These are phyloP conservation scores for Napeogenes sylphis DNA, from an alignment of 2,888 invertebrate genomes.

Conservation along the genomic window DNA sequence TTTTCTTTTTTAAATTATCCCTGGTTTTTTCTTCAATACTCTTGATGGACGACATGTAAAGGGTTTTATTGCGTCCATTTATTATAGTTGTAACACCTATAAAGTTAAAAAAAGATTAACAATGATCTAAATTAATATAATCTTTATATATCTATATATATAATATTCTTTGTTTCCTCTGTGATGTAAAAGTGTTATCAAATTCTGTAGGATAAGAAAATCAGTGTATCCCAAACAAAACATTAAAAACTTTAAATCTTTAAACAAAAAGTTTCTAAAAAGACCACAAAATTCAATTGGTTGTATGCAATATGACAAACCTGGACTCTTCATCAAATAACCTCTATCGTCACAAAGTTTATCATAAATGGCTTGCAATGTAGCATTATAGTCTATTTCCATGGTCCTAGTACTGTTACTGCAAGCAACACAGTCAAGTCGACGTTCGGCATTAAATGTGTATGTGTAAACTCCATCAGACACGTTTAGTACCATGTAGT, in stretches of 20 bases:
- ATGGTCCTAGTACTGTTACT: conserved; percentile 83
- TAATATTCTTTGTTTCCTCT: too few species aligned
- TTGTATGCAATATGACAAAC: conserved; percentile 43
- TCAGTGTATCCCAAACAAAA: too few species aligned
- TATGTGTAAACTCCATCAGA: conserved; percentile 97
- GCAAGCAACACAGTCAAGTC: conserved; percentile 92
- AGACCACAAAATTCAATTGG: background rate
- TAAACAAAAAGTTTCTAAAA: too few species aligned
- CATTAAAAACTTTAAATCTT: too few species aligned
- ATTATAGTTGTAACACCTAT: conserved; percentile 86
- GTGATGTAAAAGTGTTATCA: too few species aligned
- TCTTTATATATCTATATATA: too few species aligned
- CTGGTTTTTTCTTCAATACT: conserved; percentile 94
- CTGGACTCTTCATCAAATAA: conserved; percentile 95
- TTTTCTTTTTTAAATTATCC: conserved; percentile 90
- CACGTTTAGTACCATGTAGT: conserved; percentile 98
- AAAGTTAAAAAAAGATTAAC: conserved; percentile 25
- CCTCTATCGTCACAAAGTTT: conserved; percentile 85
- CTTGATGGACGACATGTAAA: conserved; percentile 94
- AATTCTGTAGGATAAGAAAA: too few species aligned
- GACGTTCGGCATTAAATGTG: conserved; percentile 94
- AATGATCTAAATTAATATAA: too few species aligned
- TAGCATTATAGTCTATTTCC: conserved; percentile 76
- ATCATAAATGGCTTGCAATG: conserved; percentile 89
- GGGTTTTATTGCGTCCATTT: conserved; percentile 90